phyloP scores from a whole-genome alignment of 2,113 vertebrate species.

The Hemibagrus wyckioides region DNA sequence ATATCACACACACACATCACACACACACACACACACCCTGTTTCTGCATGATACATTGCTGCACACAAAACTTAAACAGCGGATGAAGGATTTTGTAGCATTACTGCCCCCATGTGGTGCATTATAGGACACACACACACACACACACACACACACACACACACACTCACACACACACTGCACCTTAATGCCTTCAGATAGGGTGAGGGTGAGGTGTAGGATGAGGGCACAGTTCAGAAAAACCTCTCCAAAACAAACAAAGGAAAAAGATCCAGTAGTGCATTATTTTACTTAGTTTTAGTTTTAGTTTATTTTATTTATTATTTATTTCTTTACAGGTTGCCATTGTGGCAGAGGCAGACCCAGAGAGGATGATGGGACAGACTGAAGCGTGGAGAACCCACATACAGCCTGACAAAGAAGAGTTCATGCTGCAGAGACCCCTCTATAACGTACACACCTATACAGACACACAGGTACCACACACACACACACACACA shows the following conservation, averaged over 20 bases:
- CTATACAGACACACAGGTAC: slow-evolving; percentile 87
- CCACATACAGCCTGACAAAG: slow-evolving; percentile 63
- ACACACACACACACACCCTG: neutral
- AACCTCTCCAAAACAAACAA: neutral
- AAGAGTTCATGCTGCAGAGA: slow-evolving; percentile 79
- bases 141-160: slow-evolving; percentile 5
- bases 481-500: slow-evolving; percentile 7
- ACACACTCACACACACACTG: neutral
- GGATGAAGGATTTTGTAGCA: slow-evolving; percentile 20
- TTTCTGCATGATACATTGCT: neutral
- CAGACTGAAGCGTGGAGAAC: slow-evolving; percentile 82
- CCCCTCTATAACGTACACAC: slow-evolving; percentile 87
- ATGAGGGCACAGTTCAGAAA: neutral
- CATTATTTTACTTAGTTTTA: neutral
- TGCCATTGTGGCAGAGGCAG: slow-evolving; percentile 72
- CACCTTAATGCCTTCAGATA: neutral
- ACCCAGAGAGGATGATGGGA: slow-evolving; percentile 84
- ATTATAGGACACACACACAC: neutral
- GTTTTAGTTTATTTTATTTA: neutral
- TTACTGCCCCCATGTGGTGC: slow-evolving; percentile 66
- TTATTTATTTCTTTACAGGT: slow-evolving; percentile 72
- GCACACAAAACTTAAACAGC: neutral
- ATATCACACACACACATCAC: slow-evolving; percentile 21
- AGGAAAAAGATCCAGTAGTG: neutral
- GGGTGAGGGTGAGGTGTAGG: too few species aligned